A percentile compares a stretch with the other conserved stretches of the same genome.
phyloP scores from a whole-genome alignment of 2,113 vertebrate species.

The Puntigrus tetrazona region DNA sequence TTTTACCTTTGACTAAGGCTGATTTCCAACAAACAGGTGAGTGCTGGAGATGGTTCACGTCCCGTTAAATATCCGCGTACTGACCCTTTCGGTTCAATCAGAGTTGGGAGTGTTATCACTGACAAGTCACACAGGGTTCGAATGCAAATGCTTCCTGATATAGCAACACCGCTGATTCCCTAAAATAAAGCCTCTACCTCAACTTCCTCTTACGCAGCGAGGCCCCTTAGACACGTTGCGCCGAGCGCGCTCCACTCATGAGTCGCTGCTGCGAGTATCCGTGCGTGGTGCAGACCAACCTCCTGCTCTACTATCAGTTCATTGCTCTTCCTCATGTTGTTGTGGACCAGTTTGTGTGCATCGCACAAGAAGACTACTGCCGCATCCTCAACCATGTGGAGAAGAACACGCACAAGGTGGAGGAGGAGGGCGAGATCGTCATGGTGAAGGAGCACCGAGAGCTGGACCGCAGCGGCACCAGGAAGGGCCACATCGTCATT shows the following conservation, averaged over 20 bases:
- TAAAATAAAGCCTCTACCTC: not conserved
- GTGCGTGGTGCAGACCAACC: slow-evolving; percentile 61
- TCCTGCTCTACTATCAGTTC: slow-evolving; percentile 68
- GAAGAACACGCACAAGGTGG: slow-evolving; percentile 97
- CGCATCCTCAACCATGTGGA: slow-evolving; percentile 98
- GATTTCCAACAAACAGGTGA: not conserved
- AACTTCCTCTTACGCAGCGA: not conserved
- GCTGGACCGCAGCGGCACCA: slow-evolving; percentile 91
- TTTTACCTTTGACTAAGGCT: not conserved
- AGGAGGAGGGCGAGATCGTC: slow-evolving; percentile 97
- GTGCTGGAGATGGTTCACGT: too few relatives aligned
- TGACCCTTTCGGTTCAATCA: not conserved
- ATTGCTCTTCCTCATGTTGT: slow-evolving; percentile 72
- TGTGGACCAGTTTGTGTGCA: slow-evolving; percentile 91
- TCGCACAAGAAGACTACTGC: slow-evolving; percentile 97
- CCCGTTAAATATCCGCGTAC: not conserved
- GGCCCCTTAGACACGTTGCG: slow-evolving; percentile 44
- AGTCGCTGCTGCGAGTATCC: slow-evolving; percentile 57
- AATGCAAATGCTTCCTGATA: slow-evolving; percentile 6
- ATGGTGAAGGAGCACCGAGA: slow-evolving; percentile 98
- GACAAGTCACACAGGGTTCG: not conserved
- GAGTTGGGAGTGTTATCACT: not conserved
- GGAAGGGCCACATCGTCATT: slow-evolving; percentile 98
- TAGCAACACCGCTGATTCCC: slow-evolving; percentile 52
- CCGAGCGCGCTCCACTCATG: slow-evolving; percentile 27